A percentile compares a stretch with the other conserved stretches of the same genome.
These are phyloP conservation scores for Benthosema pterotum DNA, from an alignment of 2,797 vertebrate species.

Conservation along the genomic window DNA sequence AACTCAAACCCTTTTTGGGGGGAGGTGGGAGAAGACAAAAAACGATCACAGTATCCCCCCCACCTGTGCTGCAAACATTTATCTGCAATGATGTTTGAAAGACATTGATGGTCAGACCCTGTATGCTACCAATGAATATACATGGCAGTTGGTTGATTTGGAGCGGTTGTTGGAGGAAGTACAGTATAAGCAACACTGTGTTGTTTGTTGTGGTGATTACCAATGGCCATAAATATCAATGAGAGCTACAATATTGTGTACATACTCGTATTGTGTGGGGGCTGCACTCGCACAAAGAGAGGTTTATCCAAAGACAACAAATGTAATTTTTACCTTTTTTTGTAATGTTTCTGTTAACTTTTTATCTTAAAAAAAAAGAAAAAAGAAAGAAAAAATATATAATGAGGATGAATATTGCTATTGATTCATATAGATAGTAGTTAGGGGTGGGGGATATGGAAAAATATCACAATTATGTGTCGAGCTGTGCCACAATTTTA, in stretches of 20 bases:
- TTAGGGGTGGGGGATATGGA: too few species aligned
- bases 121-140: slow-evolving; percentile 59
- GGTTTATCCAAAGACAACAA: slow-evolving; percentile 71
- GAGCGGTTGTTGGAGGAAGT: slow-evolving; percentile 11
- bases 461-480: too few species aligned
- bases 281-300: slow-evolving; percentile 51
- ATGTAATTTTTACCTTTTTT: slow-evolving; percentile 69
- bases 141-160: neutral
- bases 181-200: slow-evolving; percentile 39
- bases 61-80: slow-evolving; percentile 18
- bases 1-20: slow-evolving; percentile 19
- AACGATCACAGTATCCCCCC: slow-evolving; percentile 1
- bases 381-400: slow-evolving; percentile 52
- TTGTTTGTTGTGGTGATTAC: slow-evolving; percentile 35
- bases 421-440: slow-evolving; percentile 1
- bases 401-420: slow-evolving; percentile 14
- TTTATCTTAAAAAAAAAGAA: slow-evolving; percentile 49
- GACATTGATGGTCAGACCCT: slow-evolving; percentile 70
- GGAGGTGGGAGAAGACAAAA: neutral
- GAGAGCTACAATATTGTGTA: slow-evolving; percentile 17
- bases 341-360: slow-evolving; percentile 61
- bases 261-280: slow-evolving; percentile 50
- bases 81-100: slow-evolving; percentile 33
- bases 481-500: too few species aligned
- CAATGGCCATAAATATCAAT: neutral